These are phyloP conservation scores for Enteromius paludinosus DNA, from an alignment of 2,797 vertebrate species.

Conservation along the genomic window DNA sequence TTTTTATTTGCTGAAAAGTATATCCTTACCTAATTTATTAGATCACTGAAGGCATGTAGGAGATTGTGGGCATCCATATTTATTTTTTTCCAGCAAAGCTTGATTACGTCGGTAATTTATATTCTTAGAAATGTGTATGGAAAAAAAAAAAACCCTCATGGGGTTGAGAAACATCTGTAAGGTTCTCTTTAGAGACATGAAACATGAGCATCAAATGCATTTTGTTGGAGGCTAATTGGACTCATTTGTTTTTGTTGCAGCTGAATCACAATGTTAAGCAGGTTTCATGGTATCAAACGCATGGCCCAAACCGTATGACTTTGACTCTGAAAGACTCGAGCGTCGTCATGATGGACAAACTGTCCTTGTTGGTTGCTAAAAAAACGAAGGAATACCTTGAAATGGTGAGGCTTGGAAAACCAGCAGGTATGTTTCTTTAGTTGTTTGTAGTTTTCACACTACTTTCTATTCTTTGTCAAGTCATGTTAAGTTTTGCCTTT, in stretches of 20 bases:
- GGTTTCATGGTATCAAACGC: conserved; percentile 78
- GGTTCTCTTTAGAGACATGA: background rate
- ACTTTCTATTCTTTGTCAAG: too few species aligned
- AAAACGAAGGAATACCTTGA: conserved; percentile 92
- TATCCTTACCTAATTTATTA: background rate
- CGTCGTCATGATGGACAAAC: conserved; percentile 88
- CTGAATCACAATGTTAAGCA: conserved; percentile 95
- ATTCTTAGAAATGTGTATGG: background rate
- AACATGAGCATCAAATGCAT: background rate
- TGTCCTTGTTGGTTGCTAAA: conserved; percentile 81
- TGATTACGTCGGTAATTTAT: background rate
- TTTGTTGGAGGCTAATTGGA: background rate
- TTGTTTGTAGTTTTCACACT: background rate
- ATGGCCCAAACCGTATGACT: conserved; percentile 80
- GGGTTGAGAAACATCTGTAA: background rate
- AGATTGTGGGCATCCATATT: background rate
- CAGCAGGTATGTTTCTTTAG: conserved; percentile 77
- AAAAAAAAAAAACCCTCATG: background rate
- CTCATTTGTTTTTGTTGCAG: conserved; percentile 67
- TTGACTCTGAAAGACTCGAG: conserved; percentile 88
- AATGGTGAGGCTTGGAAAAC: conserved; percentile 85
- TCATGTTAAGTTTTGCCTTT: background rate
- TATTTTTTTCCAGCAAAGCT: background rate
- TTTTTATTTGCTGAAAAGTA: background rate
- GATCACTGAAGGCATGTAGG: background rate